These are phyloP conservation scores for Gallinago nigripennis DNA, from an alignment of 2,797 vertebrate genomes.

Conservation along the genomic window DNA sequence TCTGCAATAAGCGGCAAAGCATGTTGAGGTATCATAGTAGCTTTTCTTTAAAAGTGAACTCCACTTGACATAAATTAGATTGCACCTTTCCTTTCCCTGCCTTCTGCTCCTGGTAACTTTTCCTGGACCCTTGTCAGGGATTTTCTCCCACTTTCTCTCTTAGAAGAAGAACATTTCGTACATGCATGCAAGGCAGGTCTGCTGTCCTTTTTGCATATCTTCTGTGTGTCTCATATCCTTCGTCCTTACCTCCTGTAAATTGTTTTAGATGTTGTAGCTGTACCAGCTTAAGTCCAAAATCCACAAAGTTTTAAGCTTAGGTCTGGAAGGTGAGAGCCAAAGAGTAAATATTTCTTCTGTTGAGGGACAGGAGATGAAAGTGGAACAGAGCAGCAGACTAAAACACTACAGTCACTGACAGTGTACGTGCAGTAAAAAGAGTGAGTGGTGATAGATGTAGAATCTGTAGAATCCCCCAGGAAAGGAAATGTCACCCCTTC, in stretches of 20 bases:
- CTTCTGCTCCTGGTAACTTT: background rate
- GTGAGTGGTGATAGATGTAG: background rate
- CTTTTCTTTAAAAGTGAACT: background rate
- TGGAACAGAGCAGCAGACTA: background rate
- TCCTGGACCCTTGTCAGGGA: background rate
- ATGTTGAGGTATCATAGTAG: background rate
- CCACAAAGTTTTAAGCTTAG: background rate
- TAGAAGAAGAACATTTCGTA: background rate
- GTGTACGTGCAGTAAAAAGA: background rate
- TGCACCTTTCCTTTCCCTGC: background rate
- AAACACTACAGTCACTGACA: background rate
- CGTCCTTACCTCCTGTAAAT: background rate
- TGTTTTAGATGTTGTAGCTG: background rate
- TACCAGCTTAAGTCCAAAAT: background rate
- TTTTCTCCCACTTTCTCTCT: background rate
- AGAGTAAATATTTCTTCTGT: background rate
- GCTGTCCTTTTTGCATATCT: background rate
- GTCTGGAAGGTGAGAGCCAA: background rate
- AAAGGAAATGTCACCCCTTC: background rate
- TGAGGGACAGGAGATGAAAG: background rate
- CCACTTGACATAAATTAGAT: background rate
- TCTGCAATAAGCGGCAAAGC: background rate
- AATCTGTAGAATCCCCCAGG: background rate
- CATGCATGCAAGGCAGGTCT: background rate
- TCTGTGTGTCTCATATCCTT: background rate